Evolutionary conservation across 2,888 invertebrate genomes (phyloP), one percentile per base, ranked within the genome.

Genomic region (Leptarthrus brevirostris): DNA sequence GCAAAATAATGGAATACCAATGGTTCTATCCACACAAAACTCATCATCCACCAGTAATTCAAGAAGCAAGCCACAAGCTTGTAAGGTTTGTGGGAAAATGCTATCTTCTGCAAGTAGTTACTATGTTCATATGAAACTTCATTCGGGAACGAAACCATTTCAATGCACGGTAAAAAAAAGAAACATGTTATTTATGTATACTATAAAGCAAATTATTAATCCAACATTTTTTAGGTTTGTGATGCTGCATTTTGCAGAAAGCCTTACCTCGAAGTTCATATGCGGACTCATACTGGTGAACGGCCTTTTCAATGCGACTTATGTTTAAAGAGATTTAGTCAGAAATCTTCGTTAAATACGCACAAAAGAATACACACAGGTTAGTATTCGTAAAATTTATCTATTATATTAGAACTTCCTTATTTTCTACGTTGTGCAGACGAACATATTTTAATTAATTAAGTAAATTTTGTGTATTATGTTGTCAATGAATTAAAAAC

Each of bases 71-170:
- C 90, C 91, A 53, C 92, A 93, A 82, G 90, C 90, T 77, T 93
- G 93, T 85, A 92, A 92, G 86, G 89, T 92, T 75, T 93, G 93
- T 83, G 91, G 92, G 74, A 92, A 92, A 86, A 90, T 92, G 76
- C 84, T 93, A 77, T 92, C 92, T 72, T 92, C 92, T 12, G 90
- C 92, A 74, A 91, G 92, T 49, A 92, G 92, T 78, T 92, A 92
- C 83, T 92, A 93, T 82, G 93, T 93, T 79, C 93, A 93, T 84
- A 91, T 93, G 91, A 93, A 93, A 84, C 87, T 92, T 78, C 93
- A 93, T 85, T 93, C 93, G 22, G 90, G 91, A 79, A 91, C 90
- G 83, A 93, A 93, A 83, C 93, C 93, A 76, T 93, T 91, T 85
- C 90, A 90, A 81, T 93, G 93, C 86, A 90, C 90, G 78, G 80